Conservation (phyloP, 2,797 vertebrate genomes). For the Buphagus erythrorhynchus region DNA sequence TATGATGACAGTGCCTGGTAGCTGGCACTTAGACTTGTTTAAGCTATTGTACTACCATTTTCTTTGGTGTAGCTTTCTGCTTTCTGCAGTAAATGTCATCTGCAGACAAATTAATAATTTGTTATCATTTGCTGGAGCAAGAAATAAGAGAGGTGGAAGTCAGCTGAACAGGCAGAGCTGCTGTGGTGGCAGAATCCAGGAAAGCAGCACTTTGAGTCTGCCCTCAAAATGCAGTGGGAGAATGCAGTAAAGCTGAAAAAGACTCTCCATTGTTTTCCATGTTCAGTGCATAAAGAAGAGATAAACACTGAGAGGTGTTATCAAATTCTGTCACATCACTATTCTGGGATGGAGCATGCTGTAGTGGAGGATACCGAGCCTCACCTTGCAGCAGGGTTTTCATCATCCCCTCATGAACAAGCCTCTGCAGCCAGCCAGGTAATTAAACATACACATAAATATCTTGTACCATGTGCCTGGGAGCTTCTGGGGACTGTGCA, state of each 20-base stretch:
- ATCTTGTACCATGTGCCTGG: background rate
- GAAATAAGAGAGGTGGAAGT: background rate
- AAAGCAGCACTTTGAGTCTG: background rate
- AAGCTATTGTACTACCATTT: slow-evolving; percentile 8
- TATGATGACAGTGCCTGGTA: background rate
- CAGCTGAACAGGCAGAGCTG: background rate
- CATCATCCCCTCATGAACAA: background rate
- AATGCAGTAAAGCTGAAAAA: background rate
- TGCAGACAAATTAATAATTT: slow-evolving; percentile 55
- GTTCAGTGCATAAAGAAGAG: background rate
- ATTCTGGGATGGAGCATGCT: background rate
- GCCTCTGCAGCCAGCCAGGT: background rate
- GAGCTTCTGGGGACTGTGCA: background rate
- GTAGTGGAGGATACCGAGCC: rapidly evolving
- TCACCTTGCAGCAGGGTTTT: background rate
- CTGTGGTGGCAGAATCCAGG: background rate
- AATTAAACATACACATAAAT: background rate
- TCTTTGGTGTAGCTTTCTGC: slow-evolving; percentile 4
- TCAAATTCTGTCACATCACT: background rate
- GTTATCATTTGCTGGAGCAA: slow-evolving; percentile 20
- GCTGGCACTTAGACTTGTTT: slow-evolving; percentile 24
- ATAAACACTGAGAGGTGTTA: background rate
- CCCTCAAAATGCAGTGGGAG: background rate
- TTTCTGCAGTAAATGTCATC: slow-evolving; percentile 36
- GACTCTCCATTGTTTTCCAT: background rate